Evolutionary conservation across 2,888 invertebrate genomes (phyloP).

Genomic region (Caenorhabditis becei): DNA sequence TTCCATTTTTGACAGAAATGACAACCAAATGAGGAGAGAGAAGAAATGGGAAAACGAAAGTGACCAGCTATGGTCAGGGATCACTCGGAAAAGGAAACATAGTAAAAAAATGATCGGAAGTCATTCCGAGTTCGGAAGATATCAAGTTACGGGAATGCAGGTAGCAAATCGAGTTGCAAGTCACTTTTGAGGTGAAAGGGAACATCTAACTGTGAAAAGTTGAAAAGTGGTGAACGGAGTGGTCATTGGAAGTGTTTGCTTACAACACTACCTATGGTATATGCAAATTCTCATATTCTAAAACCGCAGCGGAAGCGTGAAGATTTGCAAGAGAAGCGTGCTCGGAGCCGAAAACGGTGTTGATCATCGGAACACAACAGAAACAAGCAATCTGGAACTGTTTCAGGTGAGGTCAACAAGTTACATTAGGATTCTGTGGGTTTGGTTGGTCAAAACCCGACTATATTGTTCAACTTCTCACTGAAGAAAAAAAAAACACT

Average conservation of each 20-base stretch:
- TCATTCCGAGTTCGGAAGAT: background rate
- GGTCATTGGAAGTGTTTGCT: slow-evolving; percentile 46
- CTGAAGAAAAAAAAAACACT: too few relatives aligned
- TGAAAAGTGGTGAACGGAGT: slow-evolving; percentile 21
- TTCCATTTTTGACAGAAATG: slow-evolving; percentile 51
- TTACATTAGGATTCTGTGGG: too few relatives aligned
- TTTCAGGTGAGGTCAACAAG: too few relatives aligned
- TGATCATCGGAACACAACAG: slow-evolving; percentile 26
- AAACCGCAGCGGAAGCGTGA: background rate
- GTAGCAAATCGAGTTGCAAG: background rate
- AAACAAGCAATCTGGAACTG: too few relatives aligned
- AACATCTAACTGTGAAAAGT: background rate
- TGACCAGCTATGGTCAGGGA: background rate
- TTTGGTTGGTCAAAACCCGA: too few relatives aligned
- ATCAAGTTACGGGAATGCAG: background rate
- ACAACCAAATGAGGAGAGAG: slow-evolving; percentile 19
- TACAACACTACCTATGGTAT: slow-evolving; percentile 8
- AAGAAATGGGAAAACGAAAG: slow-evolving; percentile 2
- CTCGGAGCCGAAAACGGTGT: background rate
- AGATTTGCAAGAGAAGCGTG: background rate
- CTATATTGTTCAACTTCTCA: too few relatives aligned
- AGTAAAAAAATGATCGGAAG: slow-evolving; percentile 7
- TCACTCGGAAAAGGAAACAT: too few relatives aligned
- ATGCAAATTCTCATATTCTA: slow-evolving; percentile 22
- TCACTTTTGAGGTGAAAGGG: background rate